Conservation (phyloP, 2,888 invertebrate genomes). For the Lingula anatina region DNA sequence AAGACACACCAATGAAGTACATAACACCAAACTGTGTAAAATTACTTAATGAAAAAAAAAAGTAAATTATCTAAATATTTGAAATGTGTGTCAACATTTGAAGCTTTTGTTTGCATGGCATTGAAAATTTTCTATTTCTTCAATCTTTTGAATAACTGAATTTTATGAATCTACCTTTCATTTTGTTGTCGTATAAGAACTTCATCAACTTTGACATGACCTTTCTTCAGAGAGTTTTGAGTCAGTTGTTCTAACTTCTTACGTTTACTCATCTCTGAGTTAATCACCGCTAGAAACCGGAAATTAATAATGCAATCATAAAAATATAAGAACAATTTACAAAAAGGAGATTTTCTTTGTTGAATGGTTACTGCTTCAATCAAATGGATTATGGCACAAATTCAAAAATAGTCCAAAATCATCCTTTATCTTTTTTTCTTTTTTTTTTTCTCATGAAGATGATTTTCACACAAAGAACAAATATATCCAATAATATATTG, state of each 20-base stretch:
- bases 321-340: too few relatives aligned
- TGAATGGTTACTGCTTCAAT: too few relatives aligned
- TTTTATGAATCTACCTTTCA: constrained; percentile 26
- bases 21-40: too few relatives aligned
- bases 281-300: too few relatives aligned
- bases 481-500: constrained; percentile 2
- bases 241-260: constrained; percentile 42
- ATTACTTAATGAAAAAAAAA: not conserved
- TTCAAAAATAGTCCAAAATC: too few relatives aligned
- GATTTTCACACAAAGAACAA: not conserved
- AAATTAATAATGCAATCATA: too few relatives aligned
- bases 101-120: not conserved
- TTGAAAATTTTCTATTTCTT: not conserved
- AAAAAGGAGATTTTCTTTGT: too few relatives aligned
- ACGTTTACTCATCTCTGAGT: constrained; percentile 29
- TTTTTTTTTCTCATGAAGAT: not conserved
- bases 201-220: constrained; percentile 41
- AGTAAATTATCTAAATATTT: not conserved
- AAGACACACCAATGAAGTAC: too few relatives aligned
- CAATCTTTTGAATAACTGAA: not conserved
- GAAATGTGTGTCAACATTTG: not conserved
- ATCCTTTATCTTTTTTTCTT: constrained; percentile 5
- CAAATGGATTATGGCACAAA: too few relatives aligned
- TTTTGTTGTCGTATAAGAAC: constrained; percentile 38
- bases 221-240: constrained; percentile 35